These are phyloP conservation scores for Setophaga petechia DNA, from an alignment of 2,113 vertebrate genomes.

Conservation along the genomic window DNA sequence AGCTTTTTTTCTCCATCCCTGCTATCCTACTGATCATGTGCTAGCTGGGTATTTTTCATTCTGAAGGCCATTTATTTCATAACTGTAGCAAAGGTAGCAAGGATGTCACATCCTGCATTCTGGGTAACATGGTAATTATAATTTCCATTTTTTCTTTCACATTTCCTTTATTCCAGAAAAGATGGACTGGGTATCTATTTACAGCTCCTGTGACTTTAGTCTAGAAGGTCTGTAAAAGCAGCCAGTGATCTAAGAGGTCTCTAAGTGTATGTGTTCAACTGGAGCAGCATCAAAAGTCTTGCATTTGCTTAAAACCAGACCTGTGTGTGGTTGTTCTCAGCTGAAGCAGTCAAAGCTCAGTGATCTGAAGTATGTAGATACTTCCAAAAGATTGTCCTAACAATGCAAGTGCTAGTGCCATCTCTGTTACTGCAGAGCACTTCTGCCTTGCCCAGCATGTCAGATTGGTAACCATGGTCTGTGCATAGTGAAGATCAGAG, in stretches of 20 bases:
- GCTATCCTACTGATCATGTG: neutral
- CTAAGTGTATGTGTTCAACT: neutral
- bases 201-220: neutral
- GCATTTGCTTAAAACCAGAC: neutral
- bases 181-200: neutral
- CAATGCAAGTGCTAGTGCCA: neutral
- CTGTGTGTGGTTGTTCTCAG: neutral
- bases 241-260: neutral
- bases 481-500: neutral
- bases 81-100: neutral
- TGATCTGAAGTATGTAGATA: accelerated
- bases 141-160: neutral
- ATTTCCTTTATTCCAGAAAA: neutral
- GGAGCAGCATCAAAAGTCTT: neutral
- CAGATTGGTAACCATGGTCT: neutral
- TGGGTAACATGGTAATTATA: neutral
- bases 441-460: neutral
- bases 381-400: neutral
- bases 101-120: neutral
- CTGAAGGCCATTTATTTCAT: neutral
- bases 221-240: neutral
- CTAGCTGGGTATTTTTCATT: neutral
- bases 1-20: conserved; percentile 5
- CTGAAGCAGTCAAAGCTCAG: neutral
- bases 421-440: neutral